A percentile compares a stretch with the other conserved stretches of the same genome.
These are phyloP conservation scores for Platysternon megacephalum DNA, from an alignment of 2,113 vertebrate genomes.

Conservation along the genomic window DNA sequence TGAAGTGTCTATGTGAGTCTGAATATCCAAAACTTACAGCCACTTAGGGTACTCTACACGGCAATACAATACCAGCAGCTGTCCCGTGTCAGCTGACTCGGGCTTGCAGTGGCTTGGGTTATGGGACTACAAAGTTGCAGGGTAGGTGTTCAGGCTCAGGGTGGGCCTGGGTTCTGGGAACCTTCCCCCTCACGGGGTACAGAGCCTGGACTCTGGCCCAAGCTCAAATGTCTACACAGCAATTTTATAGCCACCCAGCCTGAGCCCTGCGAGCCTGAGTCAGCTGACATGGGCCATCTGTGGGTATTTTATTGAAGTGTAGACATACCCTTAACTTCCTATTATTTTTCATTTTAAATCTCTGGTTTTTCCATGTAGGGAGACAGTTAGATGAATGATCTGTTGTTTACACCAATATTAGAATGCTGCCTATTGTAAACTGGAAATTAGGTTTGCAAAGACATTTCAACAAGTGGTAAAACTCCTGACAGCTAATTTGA, in stretches of 20 bases:
- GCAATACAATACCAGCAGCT: neutral
- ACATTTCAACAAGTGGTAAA: slow-evolving; percentile 35
- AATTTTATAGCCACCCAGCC: neutral
- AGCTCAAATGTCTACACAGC: neutral
- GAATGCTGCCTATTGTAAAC: slow-evolving; percentile 27
- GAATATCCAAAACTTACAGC: neutral
- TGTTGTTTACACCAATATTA: slow-evolving; percentile 36
- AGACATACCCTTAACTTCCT: neutral
- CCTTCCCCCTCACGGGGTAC: neutral
- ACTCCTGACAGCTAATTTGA: slow-evolving; percentile 43
- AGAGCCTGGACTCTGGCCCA: neutral
- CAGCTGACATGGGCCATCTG: neutral
- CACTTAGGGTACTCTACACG: neutral
- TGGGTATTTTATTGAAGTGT: neutral
- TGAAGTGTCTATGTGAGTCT: neutral
- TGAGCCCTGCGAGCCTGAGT: neutral
- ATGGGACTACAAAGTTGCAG: neutral
- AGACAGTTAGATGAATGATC: neutral
- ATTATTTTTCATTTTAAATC: neutral
- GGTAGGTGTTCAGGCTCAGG: neutral
- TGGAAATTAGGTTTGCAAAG: slow-evolving; percentile 27
- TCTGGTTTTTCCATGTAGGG: neutral
- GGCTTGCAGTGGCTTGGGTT: neutral
- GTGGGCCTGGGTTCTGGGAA: no score
- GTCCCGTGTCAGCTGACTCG: neutral